These are phyloP conservation scores for Eretmochelys imbricata DNA, from an alignment of 2,113 vertebrate genomes.

Conservation along the genomic window DNA sequence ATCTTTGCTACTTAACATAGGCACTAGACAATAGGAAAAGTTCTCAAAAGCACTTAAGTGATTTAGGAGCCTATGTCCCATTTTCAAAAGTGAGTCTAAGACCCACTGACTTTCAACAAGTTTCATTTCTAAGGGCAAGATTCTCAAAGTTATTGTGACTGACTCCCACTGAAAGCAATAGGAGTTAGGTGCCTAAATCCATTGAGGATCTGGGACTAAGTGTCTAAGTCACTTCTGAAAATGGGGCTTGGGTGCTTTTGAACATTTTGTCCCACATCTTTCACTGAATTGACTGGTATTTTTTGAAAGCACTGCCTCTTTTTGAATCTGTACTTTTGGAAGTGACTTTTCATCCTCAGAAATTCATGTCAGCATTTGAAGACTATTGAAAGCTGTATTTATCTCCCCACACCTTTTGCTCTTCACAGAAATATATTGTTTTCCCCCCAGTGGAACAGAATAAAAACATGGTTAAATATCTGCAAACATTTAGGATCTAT, in stretches of 20 bases:
- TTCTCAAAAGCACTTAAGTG: background rate
- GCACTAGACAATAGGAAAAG: background rate
- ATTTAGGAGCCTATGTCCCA: background rate
- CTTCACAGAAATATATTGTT: background rate
- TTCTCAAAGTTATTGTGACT: background rate
- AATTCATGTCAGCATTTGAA: background rate
- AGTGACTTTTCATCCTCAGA: background rate
- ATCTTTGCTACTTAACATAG: background rate
- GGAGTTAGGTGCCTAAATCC: too few species aligned
- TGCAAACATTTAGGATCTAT: background rate
- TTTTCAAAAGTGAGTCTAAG: background rate
- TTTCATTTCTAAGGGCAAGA: background rate
- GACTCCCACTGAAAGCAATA: too few species aligned
- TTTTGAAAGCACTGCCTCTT: background rate
- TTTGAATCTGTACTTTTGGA: background rate
- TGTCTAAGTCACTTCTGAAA: background rate
- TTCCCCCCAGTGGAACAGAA: background rate
- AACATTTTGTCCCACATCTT: background rate
- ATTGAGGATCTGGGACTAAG: background rate
- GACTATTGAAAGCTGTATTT: background rate
- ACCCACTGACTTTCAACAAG: background rate
- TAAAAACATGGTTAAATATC: background rate
- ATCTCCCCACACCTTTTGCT: background rate
- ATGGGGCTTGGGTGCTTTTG: background rate
- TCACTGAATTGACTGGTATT: background rate